Base-by-base conservation (phyloP, 2,113 vertebrate genomes). In the Athene cunicularia region DNA sequence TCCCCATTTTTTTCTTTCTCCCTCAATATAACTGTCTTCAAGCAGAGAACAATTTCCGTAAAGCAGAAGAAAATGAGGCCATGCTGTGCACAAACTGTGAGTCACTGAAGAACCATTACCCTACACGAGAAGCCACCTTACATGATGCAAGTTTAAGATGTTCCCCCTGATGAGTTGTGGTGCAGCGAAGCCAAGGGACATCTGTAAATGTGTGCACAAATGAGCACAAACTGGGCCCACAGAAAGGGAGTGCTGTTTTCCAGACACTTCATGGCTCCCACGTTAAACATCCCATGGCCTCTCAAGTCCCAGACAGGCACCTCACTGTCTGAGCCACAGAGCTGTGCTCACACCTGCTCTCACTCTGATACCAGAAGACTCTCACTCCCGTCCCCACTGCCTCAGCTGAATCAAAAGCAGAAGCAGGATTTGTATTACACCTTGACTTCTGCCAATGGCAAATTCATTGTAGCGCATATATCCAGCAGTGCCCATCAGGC, bases 371-470 rank as follows among this genome's bases (percentile, higher is more conserved):
- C 12, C 45, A 88, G 27, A 87, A 84, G 71, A 85, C 45, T 62
- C 30, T 66, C 0, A 0, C 33, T 74, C 16, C 73, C 5, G 3
- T 45, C 10, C 18, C n/a, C 1, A 1, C 35, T 90, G 35, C 13
- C 18, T 66, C 55, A 60, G 33, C 27, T 56, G 55, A 43, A 1
- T 8, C 33, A 58, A 74, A 81, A 85, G 32, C 37, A 81, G 64
- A 11, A 66, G 47, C 41, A 88, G 35, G 7, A 85, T 71, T 81
- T 43, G 5, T 49, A 35, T 81, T 50, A 47, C 6, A 19, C 30
- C 23, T 56, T 56, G 23, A 33, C 33, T 85, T 97, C 52, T 62
- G 15, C 27, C 24, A 30, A 16, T 7, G n/a, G 28, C 12, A 77
- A 35, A 43, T 14, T 45, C 32, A 39, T 14, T 39, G 23, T 64